These are phyloP conservation scores for Anas platyrhynchos DNA, from an alignment of 2,113 vertebrate species.

Conservation along the genomic window DNA sequence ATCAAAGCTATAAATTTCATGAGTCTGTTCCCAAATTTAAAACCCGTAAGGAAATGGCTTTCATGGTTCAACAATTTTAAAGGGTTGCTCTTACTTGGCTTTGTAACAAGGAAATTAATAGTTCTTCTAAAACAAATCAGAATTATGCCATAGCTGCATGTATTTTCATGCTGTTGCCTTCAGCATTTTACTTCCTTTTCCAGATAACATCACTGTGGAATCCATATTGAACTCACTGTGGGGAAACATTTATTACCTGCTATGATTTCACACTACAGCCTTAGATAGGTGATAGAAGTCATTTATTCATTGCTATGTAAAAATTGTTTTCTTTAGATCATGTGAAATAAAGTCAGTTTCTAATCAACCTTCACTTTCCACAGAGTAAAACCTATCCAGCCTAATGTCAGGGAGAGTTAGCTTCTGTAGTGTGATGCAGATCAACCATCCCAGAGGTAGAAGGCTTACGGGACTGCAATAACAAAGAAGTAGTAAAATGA, in stretches of 20 bases:
- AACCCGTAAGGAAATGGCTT: constrained; percentile 91
- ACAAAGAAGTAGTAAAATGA: constrained; percentile 45
- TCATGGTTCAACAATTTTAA: constrained; percentile 88
- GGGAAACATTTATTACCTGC: constrained; percentile 75
- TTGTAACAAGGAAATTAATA: constrained; percentile 94
- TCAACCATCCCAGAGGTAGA: constrained; percentile 14
- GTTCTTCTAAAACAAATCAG: constrained; percentile 91
- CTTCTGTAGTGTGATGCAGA: constrained; percentile 55
- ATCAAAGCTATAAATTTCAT: constrained; percentile 90
- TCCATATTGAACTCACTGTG: constrained; percentile 61
- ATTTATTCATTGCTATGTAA: constrained; percentile 61
- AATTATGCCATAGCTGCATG: constrained; percentile 82
- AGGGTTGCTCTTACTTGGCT: constrained; percentile 88
- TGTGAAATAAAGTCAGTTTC: constrained; percentile 72
- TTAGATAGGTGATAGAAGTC: constrained; percentile 44
- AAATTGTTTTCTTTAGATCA: constrained; percentile 74
- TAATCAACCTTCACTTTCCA: constrained; percentile 76
- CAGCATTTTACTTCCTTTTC: constrained; percentile 64
- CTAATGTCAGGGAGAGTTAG: constrained; percentile 67
- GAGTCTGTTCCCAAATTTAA: constrained; percentile 86
- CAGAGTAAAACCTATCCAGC: constrained; percentile 65
- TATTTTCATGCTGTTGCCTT: constrained; percentile 77
- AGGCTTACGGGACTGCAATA: background rate
- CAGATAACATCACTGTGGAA: constrained; percentile 58
- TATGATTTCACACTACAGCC: constrained; percentile 27